A percentile compares a stretch with the other conserved stretches of the same genome.
Conservation (phyloP, 2,888 invertebrate species). For the Sphecodes monilicornis region DNA sequence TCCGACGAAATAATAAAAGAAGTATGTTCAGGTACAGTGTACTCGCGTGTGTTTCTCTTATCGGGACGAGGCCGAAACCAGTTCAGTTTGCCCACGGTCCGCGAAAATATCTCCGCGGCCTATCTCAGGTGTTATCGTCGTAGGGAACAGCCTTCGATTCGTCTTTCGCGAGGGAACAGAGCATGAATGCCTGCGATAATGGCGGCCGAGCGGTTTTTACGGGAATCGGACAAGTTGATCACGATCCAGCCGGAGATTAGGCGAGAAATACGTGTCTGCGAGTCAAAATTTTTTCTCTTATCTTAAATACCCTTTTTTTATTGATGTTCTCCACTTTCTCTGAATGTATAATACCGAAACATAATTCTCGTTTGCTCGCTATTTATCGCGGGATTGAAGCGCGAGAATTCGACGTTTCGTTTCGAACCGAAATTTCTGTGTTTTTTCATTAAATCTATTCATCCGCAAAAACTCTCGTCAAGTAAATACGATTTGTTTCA, state of each 20-base stretch:
- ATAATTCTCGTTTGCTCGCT: neutral
- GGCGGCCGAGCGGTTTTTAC: conserved; percentile 44
- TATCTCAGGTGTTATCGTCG: conserved; percentile 47
- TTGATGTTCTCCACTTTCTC: neutral
- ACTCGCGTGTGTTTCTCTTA: conserved; percentile 38
- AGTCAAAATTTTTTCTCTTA: conserved; percentile 11
- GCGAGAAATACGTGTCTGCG: conserved; percentile 1
- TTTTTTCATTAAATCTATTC: neutral
- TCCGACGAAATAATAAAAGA: conserved; percentile 27
- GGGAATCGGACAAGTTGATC: conserved; percentile 44
- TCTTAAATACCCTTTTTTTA: neutral
- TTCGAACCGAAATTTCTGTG: neutral
- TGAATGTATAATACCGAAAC: neutral
- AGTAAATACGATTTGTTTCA: neutral
- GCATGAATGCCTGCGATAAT: conserved; percentile 43
- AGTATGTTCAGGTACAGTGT: conserved; percentile 34
- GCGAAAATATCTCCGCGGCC: conserved; percentile 35
- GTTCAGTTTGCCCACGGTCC: conserved; percentile 44
- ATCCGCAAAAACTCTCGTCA: neutral
- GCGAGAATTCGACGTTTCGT: neutral
- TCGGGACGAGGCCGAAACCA: conserved; percentile 44
- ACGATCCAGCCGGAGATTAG: conserved; percentile 54
- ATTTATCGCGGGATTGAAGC: neutral
- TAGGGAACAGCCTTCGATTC: conserved; percentile 45
- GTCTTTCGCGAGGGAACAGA: conserved; percentile 36